These are phyloP conservation scores for Drosophila yakuba DNA, from an alignment of 1,140 invertebrate genomes.

Conservation along the genomic window DNA sequence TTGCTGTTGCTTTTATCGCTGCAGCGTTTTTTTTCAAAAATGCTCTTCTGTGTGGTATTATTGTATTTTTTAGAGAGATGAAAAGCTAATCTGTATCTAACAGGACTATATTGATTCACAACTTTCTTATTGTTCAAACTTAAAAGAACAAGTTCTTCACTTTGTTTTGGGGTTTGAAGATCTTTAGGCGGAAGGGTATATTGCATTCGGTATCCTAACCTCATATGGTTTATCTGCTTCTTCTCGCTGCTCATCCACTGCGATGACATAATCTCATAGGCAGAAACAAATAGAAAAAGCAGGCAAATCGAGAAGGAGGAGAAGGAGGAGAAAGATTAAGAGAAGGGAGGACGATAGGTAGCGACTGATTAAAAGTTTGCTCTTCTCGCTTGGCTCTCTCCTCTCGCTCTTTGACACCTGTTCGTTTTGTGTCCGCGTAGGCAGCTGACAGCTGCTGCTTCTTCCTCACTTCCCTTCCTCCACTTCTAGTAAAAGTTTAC, in stretches of 20 bases:
- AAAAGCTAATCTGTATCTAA: too few relatives aligned
- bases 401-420: conserved; percentile 49
- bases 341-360: not conserved
- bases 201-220: not conserved
- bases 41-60: not conserved
- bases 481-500: conserved; percentile 6
- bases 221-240: not conserved
- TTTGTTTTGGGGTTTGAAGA: not conserved
- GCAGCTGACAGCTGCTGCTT: conserved; percentile 39
- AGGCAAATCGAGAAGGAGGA: not conserved
- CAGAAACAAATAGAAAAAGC: conserved; percentile 2
- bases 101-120: too few relatives aligned
- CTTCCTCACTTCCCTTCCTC: not conserved
- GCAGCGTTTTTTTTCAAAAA: conserved; percentile 2
- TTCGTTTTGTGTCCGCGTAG: conserved; percentile 46
- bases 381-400: conserved; percentile 1
- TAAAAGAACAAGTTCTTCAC: not conserved
- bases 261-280: conserved; percentile 59
- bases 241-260: conserved; percentile 36
- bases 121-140: too few relatives aligned
- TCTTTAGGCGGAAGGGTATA: not conserved
- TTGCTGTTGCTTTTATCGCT: conserved; percentile 48
- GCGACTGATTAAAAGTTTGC: conserved; percentile 10
- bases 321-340: too few relatives aligned
- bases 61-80: too few relatives aligned